A percentile compares a stretch with the other conserved stretches of the same genome.
phyloP scores from a whole-genome alignment of 2,888 invertebrate species.

The Mesorhabditis sp. region DNA sequence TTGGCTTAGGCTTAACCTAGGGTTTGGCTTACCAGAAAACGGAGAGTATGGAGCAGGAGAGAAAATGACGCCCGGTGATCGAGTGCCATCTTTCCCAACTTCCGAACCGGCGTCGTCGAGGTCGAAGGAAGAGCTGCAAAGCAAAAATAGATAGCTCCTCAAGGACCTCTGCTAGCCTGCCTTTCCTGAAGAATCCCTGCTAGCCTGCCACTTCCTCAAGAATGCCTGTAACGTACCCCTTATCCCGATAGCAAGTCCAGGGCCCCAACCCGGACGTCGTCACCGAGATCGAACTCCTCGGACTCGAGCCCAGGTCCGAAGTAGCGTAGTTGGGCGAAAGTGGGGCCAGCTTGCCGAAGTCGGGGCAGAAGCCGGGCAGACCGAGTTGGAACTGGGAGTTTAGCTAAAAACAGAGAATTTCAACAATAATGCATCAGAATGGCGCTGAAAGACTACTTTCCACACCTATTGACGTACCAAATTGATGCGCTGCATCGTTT shows the following conservation, averaged over 20 bases:
- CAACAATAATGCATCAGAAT: constrained; percentile 1
- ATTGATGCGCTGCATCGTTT: constrained; percentile 52
- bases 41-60: constrained; percentile 55
- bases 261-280: constrained; percentile 36
- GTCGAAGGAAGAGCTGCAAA: constrained; percentile 21
- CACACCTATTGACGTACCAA: constrained; percentile 32
- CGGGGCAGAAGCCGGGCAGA: constrained; percentile 13
- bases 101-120: constrained; percentile 40
- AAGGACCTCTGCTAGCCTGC: too few relatives aligned
- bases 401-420: background rate
- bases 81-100: constrained; percentile 28
- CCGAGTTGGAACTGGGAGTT: background rate
- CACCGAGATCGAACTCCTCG: constrained; percentile 43
- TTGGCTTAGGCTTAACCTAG: background rate
- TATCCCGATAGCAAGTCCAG: constrained; percentile 51
- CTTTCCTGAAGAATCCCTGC: too few relatives aligned
- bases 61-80: constrained; percentile 45
- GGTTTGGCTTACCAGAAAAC: constrained; percentile 24
- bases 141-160: background rate
- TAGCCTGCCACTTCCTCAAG: too few relatives aligned
- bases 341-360: constrained; percentile 20
- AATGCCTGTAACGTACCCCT: constrained; percentile 6
- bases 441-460: background rate
- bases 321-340: constrained; percentile 55
- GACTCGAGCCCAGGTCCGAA: constrained; percentile 53